These are phyloP conservation scores for Tridacna gigas DNA, from an alignment of 2,888 invertebrate genomes.

Conservation along the genomic window DNA sequence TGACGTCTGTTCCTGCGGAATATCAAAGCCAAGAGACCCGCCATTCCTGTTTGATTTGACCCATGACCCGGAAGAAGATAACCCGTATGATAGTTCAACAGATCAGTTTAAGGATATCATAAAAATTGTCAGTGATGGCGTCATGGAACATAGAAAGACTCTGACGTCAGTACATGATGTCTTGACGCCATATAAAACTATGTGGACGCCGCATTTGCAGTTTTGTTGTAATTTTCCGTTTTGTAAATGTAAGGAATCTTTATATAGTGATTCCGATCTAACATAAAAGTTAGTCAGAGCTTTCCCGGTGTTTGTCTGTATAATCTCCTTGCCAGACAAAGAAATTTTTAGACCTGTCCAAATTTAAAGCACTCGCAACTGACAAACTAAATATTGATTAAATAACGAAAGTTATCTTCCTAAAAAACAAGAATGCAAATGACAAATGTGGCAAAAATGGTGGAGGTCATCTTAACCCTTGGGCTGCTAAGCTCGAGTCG, in stretches of 20 bases:
- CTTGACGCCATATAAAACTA: not conserved
- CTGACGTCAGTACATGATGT: not conserved
- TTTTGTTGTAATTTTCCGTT: conserved; percentile 43
- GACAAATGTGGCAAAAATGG: not conserved
- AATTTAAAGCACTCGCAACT: too few species aligned
- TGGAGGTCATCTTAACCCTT: too few species aligned
- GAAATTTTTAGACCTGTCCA: too few species aligned
- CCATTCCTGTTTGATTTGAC: conserved; percentile 37
- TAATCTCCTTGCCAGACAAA: too few species aligned
- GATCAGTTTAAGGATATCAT: conserved; percentile 11
- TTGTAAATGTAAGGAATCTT: conserved; percentile 29
- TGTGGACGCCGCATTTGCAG: conserved; percentile 40
- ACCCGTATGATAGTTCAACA: conserved; percentile 1
- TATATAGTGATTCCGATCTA: not conserved
- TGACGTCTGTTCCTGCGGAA: conserved; percentile 15
- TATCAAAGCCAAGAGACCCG: conserved; percentile 30
- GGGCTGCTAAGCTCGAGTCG: too few species aligned
- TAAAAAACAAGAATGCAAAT: too few species aligned
- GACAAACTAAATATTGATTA: too few species aligned
- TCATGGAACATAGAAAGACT: conserved; percentile 11
- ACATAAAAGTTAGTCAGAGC: too few species aligned
- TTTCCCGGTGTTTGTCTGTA: too few species aligned
- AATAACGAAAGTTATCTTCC: too few species aligned
- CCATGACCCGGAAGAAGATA: conserved; percentile 36
- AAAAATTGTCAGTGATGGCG: not conserved